Evolutionary conservation across 2,888 invertebrate genomes (phyloP).

Genomic region (Aleiodes leptofemur): DNA sequence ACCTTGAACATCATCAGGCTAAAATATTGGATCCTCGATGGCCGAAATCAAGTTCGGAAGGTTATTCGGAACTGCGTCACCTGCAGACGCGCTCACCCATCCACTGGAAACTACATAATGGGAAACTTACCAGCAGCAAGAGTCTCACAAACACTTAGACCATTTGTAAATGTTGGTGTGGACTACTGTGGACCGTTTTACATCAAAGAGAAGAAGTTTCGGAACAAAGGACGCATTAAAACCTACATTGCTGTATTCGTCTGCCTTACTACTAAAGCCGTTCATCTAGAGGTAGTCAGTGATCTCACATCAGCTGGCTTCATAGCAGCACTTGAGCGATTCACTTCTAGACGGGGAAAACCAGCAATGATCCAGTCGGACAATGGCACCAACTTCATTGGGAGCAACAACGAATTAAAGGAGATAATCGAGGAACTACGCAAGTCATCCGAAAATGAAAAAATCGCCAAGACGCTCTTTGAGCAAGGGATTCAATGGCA

Average conservation of each 20-base stretch:
- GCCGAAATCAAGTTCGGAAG: constrained; percentile 36
- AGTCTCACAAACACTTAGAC: constrained; percentile 31
- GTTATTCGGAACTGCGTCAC: constrained; percentile 45
- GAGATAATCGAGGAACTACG: constrained; percentile 37
- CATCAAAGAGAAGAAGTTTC: constrained; percentile 43
- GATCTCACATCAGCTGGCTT: constrained; percentile 50
- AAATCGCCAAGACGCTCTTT: too few species aligned
- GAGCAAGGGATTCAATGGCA: not conserved
- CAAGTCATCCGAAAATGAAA: constrained; percentile 1
- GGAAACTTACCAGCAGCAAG: constrained; percentile 37
- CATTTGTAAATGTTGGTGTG: constrained; percentile 36
- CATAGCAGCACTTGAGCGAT: constrained; percentile 44
- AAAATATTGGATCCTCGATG: constrained; percentile 52
- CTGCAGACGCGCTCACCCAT: constrained; percentile 45
- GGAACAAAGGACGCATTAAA: constrained; percentile 43
- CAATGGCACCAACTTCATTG: constrained; percentile 52
- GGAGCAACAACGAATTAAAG: constrained; percentile 45
- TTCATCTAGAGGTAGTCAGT: constrained; percentile 47
- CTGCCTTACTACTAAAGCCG: constrained; percentile 45
- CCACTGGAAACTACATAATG: constrained; percentile 25
- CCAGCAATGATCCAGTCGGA: constrained; percentile 45
- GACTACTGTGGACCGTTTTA: not conserved
- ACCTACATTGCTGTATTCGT: constrained; percentile 47
- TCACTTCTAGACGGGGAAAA: constrained; percentile 38
- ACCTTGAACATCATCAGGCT: constrained; percentile 47